Evolutionary conservation across 1,140 invertebrate species (phyloP).

Genomic region (Pteromalus puparum): DNA sequence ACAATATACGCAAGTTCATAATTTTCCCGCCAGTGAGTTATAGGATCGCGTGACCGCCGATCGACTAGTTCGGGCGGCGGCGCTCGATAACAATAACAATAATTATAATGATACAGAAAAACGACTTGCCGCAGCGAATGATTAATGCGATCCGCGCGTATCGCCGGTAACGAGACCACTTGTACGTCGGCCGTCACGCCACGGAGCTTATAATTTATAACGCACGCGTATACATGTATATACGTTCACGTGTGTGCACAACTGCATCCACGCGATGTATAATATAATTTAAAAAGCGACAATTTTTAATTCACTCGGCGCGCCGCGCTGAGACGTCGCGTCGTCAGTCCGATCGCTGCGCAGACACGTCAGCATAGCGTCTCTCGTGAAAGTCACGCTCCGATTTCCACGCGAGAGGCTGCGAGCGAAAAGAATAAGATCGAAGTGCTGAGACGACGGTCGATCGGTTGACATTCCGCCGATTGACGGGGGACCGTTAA

Average conservation of each 20-base stretch:
- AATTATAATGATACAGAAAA: conserved; percentile 44
- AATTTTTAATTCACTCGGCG: conserved; percentile 46
- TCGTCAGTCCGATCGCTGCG: not conserved
- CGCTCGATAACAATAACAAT: conserved; percentile 28
- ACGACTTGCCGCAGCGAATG: not conserved
- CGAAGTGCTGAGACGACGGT: not conserved
- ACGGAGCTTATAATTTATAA: conserved; percentile 38
- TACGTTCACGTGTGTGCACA: too few relatives aligned
- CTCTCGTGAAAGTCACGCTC: conserved; percentile 21
- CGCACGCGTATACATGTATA: not conserved
- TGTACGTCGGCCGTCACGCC: conserved; percentile 34
- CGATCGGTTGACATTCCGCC: conserved; percentile 15
- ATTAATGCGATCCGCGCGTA: conserved; percentile 41
- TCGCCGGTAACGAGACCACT: conserved; percentile 39
- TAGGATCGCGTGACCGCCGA: conserved; percentile 41
- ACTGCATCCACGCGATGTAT: too few relatives aligned
- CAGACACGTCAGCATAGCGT: not conserved
- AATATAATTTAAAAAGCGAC: not conserved
- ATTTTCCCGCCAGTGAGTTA: conserved; percentile 51
- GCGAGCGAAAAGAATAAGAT: too few relatives aligned
- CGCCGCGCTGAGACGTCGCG: conserved; percentile 16
- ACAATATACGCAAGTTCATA: conserved; percentile 37
- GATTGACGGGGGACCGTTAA: conserved; percentile 36
- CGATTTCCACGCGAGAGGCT: conserved; percentile 6
- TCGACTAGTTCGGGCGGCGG: conserved; percentile 5